Percentiles rank a stretch among this genome's conserved stretches.
These are phyloP conservation scores for Drosophila simulans DNA, from an alignment of 1,140 invertebrate species.

Conservation along the genomic window DNA sequence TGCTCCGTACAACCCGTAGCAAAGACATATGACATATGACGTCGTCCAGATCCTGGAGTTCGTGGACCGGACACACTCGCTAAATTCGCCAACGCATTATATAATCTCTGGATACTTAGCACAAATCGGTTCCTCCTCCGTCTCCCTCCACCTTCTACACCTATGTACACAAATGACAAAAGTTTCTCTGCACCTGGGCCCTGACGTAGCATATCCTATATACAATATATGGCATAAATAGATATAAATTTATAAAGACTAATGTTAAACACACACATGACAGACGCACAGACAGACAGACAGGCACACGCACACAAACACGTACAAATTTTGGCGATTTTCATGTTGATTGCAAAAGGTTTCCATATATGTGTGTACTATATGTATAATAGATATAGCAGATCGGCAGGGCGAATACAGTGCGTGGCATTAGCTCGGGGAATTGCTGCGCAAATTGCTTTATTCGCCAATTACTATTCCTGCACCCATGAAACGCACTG, in stretches of 20 bases:
- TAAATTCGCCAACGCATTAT: slow-evolving; percentile 7
- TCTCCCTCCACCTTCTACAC: slow-evolving; percentile 4
- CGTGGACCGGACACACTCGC: not conserved
- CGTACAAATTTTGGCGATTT: slow-evolving; percentile 57
- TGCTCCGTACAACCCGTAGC: slow-evolving; percentile 4
- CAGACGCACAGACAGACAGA: slow-evolving; percentile 14
- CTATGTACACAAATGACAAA: slow-evolving; percentile 41
- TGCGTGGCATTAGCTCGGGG: not conserved
- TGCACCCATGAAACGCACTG: slow-evolving; percentile 9
- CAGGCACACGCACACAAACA: slow-evolving; percentile 9
- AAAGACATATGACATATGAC: not conserved
- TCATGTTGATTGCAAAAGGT: slow-evolving; percentile 57
- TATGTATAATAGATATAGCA: slow-evolving; percentile 43
- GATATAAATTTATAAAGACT: slow-evolving; percentile 29
- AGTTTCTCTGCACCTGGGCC: slow-evolving; percentile 27
- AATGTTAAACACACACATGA: slow-evolving; percentile 37
- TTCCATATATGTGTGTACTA: slow-evolving; percentile 41
- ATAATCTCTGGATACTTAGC: slow-evolving; percentile 31
- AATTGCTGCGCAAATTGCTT: no score
- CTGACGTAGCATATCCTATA: slow-evolving; percentile 24
- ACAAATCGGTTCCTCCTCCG: slow-evolving; percentile 18
- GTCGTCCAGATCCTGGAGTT: not conserved
- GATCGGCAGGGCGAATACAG: slow-evolving; percentile 7
- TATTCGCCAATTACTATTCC: no score
- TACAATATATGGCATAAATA: slow-evolving; percentile 51